Conservation (phyloP, 2,888 invertebrate genomes). For the Rhingia campestris region DNA sequence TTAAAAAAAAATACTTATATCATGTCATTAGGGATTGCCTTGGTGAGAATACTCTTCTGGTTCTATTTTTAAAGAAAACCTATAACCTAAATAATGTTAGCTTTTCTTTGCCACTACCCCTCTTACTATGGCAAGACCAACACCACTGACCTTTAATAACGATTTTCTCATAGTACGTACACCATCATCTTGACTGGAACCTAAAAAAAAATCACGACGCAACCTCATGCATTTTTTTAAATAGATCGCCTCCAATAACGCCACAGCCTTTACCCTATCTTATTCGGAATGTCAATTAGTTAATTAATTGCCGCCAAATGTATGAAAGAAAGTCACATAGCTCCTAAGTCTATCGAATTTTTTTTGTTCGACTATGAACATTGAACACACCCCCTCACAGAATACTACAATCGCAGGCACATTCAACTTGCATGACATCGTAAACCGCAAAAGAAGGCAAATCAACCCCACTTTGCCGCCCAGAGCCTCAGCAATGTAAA, state of each 20-base stretch:
- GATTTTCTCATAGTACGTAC: background rate
- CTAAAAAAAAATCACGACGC: background rate
- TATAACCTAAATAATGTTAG: no score
- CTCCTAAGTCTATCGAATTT: conserved; percentile 8
- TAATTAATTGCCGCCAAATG: conserved; percentile 52
- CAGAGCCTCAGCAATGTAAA: conserved; percentile 15
- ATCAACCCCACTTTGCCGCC: background rate
- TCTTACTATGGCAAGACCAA: background rate
- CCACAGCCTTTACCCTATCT: background rate
- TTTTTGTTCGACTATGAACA: conserved; percentile 13
- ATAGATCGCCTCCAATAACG: background rate
- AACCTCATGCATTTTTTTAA: conserved; percentile 8
- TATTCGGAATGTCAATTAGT: conserved; percentile 44
- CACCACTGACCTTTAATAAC: conserved; percentile 21
- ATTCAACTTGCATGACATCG: conserved; percentile 54
- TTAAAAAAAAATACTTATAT: no score
- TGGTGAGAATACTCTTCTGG: no score
- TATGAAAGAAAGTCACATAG: conserved; percentile 7
- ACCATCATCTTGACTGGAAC: background rate
- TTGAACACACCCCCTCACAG: background rate
- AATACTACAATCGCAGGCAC: conserved; percentile 26
- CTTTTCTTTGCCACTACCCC: no score
- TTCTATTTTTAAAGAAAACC: no score
- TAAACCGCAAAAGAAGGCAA: conserved; percentile 13
- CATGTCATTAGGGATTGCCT: no score